Base-by-base conservation (phyloP, 1,140 invertebrate genomes). In the Alviniconcha marisindica region DNA sequence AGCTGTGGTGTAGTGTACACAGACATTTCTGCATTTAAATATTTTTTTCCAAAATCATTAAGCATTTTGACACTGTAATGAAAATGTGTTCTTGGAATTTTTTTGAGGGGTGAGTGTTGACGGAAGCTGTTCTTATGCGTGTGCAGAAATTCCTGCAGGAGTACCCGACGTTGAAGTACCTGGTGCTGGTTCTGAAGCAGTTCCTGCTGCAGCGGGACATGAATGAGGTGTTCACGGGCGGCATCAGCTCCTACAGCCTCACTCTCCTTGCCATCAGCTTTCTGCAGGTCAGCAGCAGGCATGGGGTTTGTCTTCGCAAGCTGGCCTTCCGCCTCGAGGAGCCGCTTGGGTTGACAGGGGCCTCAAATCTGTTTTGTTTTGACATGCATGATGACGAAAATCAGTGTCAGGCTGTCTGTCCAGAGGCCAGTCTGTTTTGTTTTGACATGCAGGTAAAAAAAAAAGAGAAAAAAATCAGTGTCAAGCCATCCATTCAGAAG, bases 191-290 rank as follows among this genome's bases (percentile, higher is more conserved):
- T 77, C 95, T 99, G 85, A 99, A 99, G 94, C 98, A 99, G 94
- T 99, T 99, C 94, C 95, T 99, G 81, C 94, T 99, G 76, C 97
- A 99, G 94, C 95, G 98, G 93, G 97, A 99, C 95, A 95, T 99
- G 88, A 99, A 99, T 94, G 98, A 99, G 95, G 98, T 99, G 73
- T 99, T 99, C 94, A 99, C 98, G 77, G 98, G 99, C 87, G 99
- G 99, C 92, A 99, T 99, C 89, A 98, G 98, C 86, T 99, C 98
- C 56, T 99, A 99, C 94, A 98, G 98, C 92, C 95, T 99, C 86
- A 99, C 99, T 93, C 95, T 99, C 81, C 98, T 99, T 96, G 97
- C 97, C 90, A 97, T 99, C 93, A 98, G 97, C 94, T 99, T 99
- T 94, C 95, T 99, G 84, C 98, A 99, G 95, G 96, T 96, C 5